Percentiles rank a stretch among this genome's conserved stretches.
Evolutionary conservation across 2,888 invertebrate species (phyloP).

Genomic region (Epirrita christyi): DNA sequence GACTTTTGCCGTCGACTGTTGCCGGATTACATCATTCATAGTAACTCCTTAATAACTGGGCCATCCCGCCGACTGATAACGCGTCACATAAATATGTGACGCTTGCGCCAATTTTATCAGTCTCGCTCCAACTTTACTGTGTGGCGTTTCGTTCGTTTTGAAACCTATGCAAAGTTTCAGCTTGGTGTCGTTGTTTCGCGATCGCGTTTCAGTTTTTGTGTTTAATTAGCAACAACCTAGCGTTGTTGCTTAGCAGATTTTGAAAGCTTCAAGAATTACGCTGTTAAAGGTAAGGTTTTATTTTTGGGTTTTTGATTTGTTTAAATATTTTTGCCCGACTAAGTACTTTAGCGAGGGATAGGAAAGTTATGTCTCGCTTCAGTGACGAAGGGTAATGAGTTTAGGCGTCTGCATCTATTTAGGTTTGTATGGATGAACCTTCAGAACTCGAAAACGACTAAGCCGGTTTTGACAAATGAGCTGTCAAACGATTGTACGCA

Average conservation of each 20-base stretch:
- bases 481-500: too few relatives aligned
- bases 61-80: conserved; percentile 65
- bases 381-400: too few relatives aligned
- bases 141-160: conserved; percentile 5
- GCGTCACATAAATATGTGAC: conserved; percentile 59
- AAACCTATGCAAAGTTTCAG: conserved; percentile 21
- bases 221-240: conserved; percentile 78
- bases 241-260: conserved; percentile 80
- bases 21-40: conserved; percentile 45
- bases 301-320: not conserved
- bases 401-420: too few relatives aligned
- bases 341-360: too few relatives aligned
- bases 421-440: too few relatives aligned
- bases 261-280: conserved; percentile 87
- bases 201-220: conserved; percentile 39
- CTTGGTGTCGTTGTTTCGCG: conserved; percentile 41
- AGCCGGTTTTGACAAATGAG: too few relatives aligned
- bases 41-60: conserved; percentile 56
- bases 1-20: conserved; percentile 32
- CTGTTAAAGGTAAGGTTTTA: conserved; percentile 75
- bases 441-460: too few relatives aligned
- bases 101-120: conserved; percentile 54
- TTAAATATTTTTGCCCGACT: too few relatives aligned
- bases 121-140: conserved; percentile 52
- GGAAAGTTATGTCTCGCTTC: too few relatives aligned